Base-by-base conservation (phyloP, 2,113 vertebrate species). In the Ceuthmochares aereus region DNA sequence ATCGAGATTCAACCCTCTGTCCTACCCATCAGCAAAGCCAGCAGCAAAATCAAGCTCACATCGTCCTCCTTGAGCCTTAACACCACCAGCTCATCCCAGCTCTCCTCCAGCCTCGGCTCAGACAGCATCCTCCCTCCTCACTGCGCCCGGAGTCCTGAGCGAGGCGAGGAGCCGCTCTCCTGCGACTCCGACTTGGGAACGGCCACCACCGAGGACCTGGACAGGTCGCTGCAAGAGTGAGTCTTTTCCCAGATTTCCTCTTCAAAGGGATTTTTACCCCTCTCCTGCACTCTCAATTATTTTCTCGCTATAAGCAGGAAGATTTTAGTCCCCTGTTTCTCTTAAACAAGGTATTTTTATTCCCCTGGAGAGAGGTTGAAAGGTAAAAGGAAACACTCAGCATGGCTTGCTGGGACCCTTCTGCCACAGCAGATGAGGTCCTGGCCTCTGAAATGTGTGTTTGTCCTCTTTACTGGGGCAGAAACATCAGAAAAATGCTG, bases 81-180 rank as follows among this genome's bases (percentile, higher is more conserved):
- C 96, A 99, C 99, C 14, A 98, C 96, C 1, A 98, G 98, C 8
- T 99, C 98, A 0, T 99, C 99, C 1, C 99, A 99, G 97, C 98
- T 99, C 16, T 99, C 99, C 30, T 99, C 98, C 97, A 99, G 99
- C 95, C 95, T 99, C 25, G 98, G 99, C 96, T 99, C 99, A 0
- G 99, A 99, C 66, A 98, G 98, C 89, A 62, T 98, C 10, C 97
- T 98, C 27, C 98, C 98, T 7, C 97, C 97, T 4, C 98, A 94
- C 64, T 98, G 98, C 8, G 79, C 93, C 85, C 98, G 96, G 88
- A 98, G 98, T 69, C 98, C 98, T 0, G 97, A 98, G 26, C 98
- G 8, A 2, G 16, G 58, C 0, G 97, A 98, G 63, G 99, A 99
- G 81, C 97, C 96, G 40, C 98, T 98, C 96, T 98, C 97, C 29